phyloP scores from a whole-genome alignment of 2,797 vertebrate genomes.

The Malacoraja senta region DNA sequence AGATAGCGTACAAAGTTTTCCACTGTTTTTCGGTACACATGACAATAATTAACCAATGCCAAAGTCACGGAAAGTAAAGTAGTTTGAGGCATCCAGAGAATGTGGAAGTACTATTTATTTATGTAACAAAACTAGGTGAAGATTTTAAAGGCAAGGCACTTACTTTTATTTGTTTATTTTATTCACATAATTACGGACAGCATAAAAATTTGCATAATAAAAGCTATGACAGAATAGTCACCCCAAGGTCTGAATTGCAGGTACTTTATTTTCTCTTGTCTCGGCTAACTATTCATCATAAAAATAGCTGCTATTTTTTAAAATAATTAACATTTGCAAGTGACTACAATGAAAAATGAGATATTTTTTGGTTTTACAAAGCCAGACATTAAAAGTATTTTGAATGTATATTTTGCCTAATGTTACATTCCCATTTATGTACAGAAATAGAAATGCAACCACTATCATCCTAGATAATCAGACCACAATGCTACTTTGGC shows the following conservation, averaged over 20 bases:
- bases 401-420: background rate
- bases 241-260: background rate
- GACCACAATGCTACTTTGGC: background rate
- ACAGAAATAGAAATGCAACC: background rate
- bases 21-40: too few species aligned
- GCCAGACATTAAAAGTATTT: background rate
- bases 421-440: too few species aligned
- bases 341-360: background rate
- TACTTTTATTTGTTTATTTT: constrained; percentile 23
- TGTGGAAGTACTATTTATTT: background rate
- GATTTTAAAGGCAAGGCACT: constrained; percentile 25
- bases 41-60: too few species aligned
- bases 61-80: background rate
- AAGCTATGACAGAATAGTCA: constrained; percentile 20
- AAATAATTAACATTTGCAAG: background rate
- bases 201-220: constrained; percentile 30
- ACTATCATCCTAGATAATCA: background rate
- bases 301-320: background rate
- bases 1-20: too few species aligned
- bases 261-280: background rate
- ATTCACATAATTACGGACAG: constrained; percentile 29
- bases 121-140: background rate
- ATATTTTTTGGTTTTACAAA: constrained; percentile 12
- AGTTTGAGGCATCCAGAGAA: background rate
- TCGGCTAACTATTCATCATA: background rate